Percentiles rank a stretch among this genome's conserved stretches.
Conservation (phyloP, 2,113 vertebrate genomes). For the Hoplias malabaricus region DNA sequence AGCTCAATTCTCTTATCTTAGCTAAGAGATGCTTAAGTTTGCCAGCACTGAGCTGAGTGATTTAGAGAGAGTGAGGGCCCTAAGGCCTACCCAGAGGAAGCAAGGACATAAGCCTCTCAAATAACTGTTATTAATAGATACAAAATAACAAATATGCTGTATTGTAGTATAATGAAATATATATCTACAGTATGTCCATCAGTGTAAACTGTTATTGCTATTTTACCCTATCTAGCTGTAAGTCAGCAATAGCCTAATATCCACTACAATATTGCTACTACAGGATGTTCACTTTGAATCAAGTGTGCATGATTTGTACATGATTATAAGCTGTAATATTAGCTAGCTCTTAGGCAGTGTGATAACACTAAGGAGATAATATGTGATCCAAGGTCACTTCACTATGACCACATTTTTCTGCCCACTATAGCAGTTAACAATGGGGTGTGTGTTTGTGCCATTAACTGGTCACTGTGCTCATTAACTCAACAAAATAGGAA, state of each 20-base stretch:
- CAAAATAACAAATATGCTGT: too few species aligned
- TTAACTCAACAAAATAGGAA: slow-evolving; percentile 44
- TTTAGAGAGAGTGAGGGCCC: too few species aligned
- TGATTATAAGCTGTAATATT: background rate
- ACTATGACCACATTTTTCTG: slow-evolving; percentile 18
- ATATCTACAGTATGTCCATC: background rate
- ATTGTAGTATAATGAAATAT: background rate
- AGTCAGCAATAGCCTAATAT: too few species aligned
- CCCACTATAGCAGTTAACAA: slow-evolving; percentile 36
- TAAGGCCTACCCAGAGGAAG: too few species aligned
- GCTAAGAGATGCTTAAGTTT: too few species aligned
- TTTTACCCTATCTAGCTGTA: background rate
- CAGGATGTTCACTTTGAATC: too few species aligned
- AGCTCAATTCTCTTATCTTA: too few species aligned
- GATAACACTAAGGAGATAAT: slow-evolving; percentile 4
- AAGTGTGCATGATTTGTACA: background rate
- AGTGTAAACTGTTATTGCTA: background rate
- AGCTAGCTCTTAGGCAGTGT: background rate
- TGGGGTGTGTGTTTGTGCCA: background rate
- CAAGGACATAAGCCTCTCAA: too few species aligned
- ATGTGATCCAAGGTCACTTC: slow-evolving; percentile 6
- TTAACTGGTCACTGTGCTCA: slow-evolving; percentile 44
- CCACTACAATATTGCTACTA: too few species aligned
- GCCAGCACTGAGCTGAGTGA: too few species aligned
- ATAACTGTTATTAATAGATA: too few species aligned